Percentiles rank a stretch among this genome's conserved stretches.
Conservation (phyloP, 2,888 invertebrate genomes). For the Lasioglossum villosulum region DNA sequence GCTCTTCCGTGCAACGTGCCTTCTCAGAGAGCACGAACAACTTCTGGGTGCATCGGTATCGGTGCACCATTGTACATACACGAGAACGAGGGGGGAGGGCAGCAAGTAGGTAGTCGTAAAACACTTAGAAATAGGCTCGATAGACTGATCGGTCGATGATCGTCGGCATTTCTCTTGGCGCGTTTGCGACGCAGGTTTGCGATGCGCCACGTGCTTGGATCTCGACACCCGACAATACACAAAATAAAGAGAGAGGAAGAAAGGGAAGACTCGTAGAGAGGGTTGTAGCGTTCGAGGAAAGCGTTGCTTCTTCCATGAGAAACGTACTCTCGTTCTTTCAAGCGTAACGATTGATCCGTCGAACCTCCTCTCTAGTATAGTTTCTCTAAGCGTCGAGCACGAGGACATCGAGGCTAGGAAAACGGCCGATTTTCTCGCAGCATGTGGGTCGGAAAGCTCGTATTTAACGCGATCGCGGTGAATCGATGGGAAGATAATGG, state of each 20-base stretch:
- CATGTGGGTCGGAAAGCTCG: not conserved
- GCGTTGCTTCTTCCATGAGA: conserved; percentile 39
- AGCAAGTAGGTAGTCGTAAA: conserved; percentile 10
- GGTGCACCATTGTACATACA: conserved; percentile 29
- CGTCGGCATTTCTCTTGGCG: conserved; percentile 50
- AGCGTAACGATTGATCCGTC: conserved; percentile 33
- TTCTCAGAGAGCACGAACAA: conserved; percentile 76
- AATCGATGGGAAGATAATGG: conserved; percentile 26
- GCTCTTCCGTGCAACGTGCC: conserved; percentile 82
- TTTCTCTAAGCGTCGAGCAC: not conserved
- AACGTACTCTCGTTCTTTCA: conserved; percentile 35
- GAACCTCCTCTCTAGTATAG: conserved; percentile 3
- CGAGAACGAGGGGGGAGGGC: not conserved
- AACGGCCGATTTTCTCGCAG: not conserved
- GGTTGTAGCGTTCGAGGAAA: not conserved
- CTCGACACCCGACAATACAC: conserved; percentile 14
- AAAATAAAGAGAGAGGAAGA: not conserved
- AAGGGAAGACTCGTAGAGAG: not conserved
- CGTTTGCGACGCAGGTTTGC: conserved; percentile 30
- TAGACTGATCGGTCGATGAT: conserved; percentile 66
- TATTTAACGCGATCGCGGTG: not conserved
- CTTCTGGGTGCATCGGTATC: not conserved
- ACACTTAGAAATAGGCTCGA: conserved; percentile 51
- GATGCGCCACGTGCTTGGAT: not conserved
- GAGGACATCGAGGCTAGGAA: not conserved